A percentile compares a stretch with the other conserved stretches of the same genome.
These are phyloP conservation scores for Laticauda laticaudata DNA, from an alignment of 2,113 vertebrate genomes.

Conservation along the genomic window DNA sequence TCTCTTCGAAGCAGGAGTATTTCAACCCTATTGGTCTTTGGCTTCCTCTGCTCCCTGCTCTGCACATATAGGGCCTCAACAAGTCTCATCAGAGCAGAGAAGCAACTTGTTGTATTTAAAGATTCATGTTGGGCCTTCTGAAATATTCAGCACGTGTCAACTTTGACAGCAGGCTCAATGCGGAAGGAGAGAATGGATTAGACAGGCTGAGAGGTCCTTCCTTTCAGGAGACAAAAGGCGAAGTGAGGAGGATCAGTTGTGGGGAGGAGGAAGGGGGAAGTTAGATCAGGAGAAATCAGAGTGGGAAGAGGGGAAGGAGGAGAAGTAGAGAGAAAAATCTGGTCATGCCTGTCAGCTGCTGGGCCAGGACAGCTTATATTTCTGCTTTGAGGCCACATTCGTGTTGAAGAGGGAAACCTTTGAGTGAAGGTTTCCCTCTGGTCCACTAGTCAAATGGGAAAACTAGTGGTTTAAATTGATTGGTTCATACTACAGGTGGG, in stretches of 20 bases:
- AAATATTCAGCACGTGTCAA: slow-evolving; percentile 39
- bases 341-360: background rate
- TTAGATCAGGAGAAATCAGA: background rate
- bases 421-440: too few relatives aligned
- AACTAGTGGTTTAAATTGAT: too few relatives aligned
- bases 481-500: too few relatives aligned
- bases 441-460: too few relatives aligned
- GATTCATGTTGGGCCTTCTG: slow-evolving; percentile 27
- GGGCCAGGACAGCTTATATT: background rate
- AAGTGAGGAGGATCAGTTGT: background rate
- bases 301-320: background rate
- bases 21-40: background rate
- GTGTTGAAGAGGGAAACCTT: too few relatives aligned
- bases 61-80: background rate
- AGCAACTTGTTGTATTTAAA: slow-evolving; percentile 41
- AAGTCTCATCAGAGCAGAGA: slow-evolving; percentile 23
- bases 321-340: background rate
- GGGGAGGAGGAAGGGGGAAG: background rate
- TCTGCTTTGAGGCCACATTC: background rate
- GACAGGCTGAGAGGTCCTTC: slow-evolving; percentile 6
- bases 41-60: background rate
- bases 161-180: slow-evolving; percentile 4
- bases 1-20: background rate
- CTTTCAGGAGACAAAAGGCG: background rate
- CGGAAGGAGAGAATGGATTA: background rate